Evolutionary conservation across 2,888 invertebrate genomes (phyloP).

Genomic region (Drosophila mimica): DNA sequence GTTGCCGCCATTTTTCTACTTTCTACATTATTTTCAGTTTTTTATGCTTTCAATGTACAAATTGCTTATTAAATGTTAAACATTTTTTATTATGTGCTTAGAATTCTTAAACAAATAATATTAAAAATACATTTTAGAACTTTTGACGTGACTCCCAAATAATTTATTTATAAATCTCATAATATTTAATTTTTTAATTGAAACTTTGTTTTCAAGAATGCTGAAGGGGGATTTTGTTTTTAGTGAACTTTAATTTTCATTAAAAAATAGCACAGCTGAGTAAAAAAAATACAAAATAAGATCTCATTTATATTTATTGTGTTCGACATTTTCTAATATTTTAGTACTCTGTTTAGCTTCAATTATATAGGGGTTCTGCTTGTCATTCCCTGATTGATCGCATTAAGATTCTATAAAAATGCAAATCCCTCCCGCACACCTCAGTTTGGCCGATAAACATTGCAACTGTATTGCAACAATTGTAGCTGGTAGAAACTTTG

Average conservation of each 20-base stretch:
- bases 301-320: background rate
- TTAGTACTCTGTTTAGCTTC: background rate
- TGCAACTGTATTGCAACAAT: slow-evolving; percentile 35
- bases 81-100: slow-evolving; percentile 7
- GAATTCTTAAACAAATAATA: background rate
- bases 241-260: background rate
- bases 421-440: background rate
- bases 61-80: slow-evolving; percentile 47
- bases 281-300: background rate
- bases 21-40: slow-evolving; percentile 14
- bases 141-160: too few species aligned
- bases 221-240: background rate
- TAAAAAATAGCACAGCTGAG: background rate
- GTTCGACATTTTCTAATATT: background rate
- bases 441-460: slow-evolving; percentile 17
- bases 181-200: background rate
- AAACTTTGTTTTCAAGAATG: background rate
- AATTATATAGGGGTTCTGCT: background rate
- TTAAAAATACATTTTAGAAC: too few species aligned
- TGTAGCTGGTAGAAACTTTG: slow-evolving; percentile 59
- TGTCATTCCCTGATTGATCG: slow-evolving; percentile 28
- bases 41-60: slow-evolving; percentile 35
- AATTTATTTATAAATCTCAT: too few species aligned
- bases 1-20: slow-evolving; percentile 22
- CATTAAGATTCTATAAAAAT: background rate